Conservation (phyloP, 2,113 vertebrate genomes). For the Pangasianodon gigas region DNA sequence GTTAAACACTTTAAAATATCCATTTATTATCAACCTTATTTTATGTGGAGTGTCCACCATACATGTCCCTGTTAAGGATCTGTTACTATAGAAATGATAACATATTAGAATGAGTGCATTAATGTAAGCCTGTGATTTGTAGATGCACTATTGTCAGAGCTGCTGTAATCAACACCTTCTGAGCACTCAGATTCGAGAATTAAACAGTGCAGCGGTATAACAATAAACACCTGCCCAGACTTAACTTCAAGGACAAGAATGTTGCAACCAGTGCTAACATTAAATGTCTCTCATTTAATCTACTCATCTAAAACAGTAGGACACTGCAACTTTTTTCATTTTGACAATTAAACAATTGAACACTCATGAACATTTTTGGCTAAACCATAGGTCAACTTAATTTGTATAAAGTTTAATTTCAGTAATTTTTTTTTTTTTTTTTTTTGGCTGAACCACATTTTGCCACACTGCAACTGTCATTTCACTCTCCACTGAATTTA, state of each 20-base stretch:
- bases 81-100: background rate
- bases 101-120: background rate
- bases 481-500: background rate
- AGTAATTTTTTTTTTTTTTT: background rate
- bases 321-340: background rate
- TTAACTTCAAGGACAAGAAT: background rate
- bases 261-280: background rate
- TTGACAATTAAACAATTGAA: background rate
- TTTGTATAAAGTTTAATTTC: background rate
- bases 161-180: background rate
- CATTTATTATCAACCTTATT: background rate
- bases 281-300: background rate
- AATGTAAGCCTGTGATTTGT: background rate
- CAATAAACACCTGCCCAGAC: background rate
- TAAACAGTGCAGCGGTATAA: background rate
- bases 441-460: background rate
- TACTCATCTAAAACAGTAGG: background rate
- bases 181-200: background rate
- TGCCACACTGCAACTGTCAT: background rate
- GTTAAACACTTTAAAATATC: background rate
- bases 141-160: background rate
- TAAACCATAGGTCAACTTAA: background rate
- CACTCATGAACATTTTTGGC: background rate
- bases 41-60: background rate
- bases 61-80: background rate